Evolutionary conservation across 2,113 vertebrate species (phyloP), one percentile per base, ranked within the genome.

Genomic region (Forbesichthys papilliferus): DNA sequence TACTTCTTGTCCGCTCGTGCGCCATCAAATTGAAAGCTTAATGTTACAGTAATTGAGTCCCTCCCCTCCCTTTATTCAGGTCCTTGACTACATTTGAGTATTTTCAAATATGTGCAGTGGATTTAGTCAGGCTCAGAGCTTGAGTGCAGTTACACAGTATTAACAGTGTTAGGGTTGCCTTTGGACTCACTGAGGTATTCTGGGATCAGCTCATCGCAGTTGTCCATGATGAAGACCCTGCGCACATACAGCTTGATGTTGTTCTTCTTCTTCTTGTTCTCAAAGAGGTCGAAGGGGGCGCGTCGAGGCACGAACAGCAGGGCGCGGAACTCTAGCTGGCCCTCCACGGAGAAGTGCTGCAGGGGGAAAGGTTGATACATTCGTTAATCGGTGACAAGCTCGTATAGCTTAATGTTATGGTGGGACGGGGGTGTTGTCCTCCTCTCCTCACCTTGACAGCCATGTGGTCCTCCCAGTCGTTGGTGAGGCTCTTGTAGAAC

Each of bases 151-250:
- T 27, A 27, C 27, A 27, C 27, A 11, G 8, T 16, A 10, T 57
- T 20, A 18, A 27, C 27, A 27, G 27, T 27, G 27, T 27, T 27
- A 20, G 55, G 5, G 58, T 20, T 51, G 0, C 13, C 14, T 16
- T 3, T n/a, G 16, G 48, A 95, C 97, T 96, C 49, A 99, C 96
- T 98, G 56, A 98, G 92, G 49, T 98, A 99, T 27, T 98, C 97
- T 0, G 97, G 97, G 27, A 99, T 98, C 4, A 98, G 90, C 1
- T 98, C 96, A 4, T 98, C 96, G 0, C 97, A 99, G 88, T 98
- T 99, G 81, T 99, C 97, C 96, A 98, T 98, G 83, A 99, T 99
- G 80, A 99, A 98, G n/a, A 99, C 97, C 69, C 97, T 92, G 74
- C 96, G 95, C 3, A 99, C 97, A 0, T 98, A 98, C 11, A 99